Percentiles rank a stretch among this genome's conserved stretches.
phyloP scores from a whole-genome alignment of 2,113 vertebrate genomes.

The Platysternon megacephalum region DNA sequence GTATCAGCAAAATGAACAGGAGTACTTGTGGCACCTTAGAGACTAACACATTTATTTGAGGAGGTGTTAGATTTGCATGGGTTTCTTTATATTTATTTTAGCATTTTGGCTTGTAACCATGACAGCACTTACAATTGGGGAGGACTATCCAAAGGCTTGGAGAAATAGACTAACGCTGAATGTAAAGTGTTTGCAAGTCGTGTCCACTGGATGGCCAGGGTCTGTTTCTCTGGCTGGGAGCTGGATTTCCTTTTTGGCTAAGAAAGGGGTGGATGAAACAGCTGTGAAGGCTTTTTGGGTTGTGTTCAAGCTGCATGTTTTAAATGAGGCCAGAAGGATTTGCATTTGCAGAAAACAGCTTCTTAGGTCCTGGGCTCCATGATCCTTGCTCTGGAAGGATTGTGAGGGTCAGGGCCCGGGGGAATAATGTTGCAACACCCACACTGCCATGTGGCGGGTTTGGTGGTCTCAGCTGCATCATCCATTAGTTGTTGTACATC shows the following conservation, averaged over 20 bases:
- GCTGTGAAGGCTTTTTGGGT: neutral
- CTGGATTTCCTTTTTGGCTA: neutral
- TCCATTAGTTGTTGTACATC: neutral
- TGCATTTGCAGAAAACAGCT: neutral
- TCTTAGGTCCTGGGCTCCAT: neutral
- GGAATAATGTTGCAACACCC: neutral
- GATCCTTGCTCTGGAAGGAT: neutral
- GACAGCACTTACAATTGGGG: constrained; percentile 68
- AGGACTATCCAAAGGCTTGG: neutral
- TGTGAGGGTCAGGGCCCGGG: rapidly evolving
- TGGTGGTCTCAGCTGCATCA: neutral
- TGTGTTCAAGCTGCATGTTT: neutral
- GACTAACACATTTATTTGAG: no score
- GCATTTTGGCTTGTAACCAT: constrained; percentile 77
- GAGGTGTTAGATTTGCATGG: constrained; percentile 25
- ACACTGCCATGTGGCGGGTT: no score
- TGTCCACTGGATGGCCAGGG: neutral
- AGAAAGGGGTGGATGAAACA: neutral
- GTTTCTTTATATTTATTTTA: constrained; percentile 63
- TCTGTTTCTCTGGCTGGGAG: neutral
- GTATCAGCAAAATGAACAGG: no score
- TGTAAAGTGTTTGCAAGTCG: constrained; percentile 18
- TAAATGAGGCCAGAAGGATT: neutral
- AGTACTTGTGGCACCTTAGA: no score
- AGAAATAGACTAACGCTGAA: neutral